Conservation (phyloP, 1,140 invertebrate genomes). For the Parasteatoda tepidariorum region DNA sequence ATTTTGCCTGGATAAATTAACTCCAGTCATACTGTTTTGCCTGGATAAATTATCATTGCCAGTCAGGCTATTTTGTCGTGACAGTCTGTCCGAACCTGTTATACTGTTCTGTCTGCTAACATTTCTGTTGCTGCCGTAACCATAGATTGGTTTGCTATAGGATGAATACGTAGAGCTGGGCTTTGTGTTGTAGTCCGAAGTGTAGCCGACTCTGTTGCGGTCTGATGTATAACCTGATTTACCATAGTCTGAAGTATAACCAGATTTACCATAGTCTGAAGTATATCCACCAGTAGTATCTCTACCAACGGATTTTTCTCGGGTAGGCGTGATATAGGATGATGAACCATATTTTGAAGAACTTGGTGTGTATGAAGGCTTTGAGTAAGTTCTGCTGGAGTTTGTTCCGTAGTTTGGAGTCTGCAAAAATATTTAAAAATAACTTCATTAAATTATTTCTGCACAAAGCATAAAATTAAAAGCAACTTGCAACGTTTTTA, state of each 20-base stretch:
- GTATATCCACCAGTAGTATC: slow-evolving; percentile 40
- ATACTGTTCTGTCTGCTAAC: slow-evolving; percentile 46
- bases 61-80: slow-evolving; percentile 23
- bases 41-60: slow-evolving; percentile 3
- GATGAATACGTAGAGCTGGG: slow-evolving; percentile 3
- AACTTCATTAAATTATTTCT: neutral
- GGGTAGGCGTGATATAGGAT: slow-evolving; percentile 19
- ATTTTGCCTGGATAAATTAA: slow-evolving; percentile 25
- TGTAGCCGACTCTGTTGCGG: slow-evolving; percentile 32
- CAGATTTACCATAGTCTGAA: slow-evolving; percentile 59
- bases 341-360: slow-evolving; percentile 4
- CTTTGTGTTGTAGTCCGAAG: slow-evolving; percentile 49
- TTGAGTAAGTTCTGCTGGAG: slow-evolving; percentile 27
- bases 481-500: neutral
- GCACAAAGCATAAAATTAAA: neutral
- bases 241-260: slow-evolving; percentile 61
- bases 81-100: slow-evolving; percentile 15
- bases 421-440: slow-evolving; percentile 22
- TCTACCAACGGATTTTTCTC: slow-evolving; percentile 46
- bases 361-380: slow-evolving; percentile 35
- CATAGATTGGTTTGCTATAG: slow-evolving; percentile 4
- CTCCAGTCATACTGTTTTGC: slow-evolving; percentile 1
- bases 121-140: slow-evolving; percentile 12
- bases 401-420: slow-evolving; percentile 34
- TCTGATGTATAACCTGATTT: slow-evolving; percentile 54